These are phyloP conservation scores for Gopherus flavomarginatus DNA, from an alignment of 2,113 vertebrate genomes.

Conservation along the genomic window DNA sequence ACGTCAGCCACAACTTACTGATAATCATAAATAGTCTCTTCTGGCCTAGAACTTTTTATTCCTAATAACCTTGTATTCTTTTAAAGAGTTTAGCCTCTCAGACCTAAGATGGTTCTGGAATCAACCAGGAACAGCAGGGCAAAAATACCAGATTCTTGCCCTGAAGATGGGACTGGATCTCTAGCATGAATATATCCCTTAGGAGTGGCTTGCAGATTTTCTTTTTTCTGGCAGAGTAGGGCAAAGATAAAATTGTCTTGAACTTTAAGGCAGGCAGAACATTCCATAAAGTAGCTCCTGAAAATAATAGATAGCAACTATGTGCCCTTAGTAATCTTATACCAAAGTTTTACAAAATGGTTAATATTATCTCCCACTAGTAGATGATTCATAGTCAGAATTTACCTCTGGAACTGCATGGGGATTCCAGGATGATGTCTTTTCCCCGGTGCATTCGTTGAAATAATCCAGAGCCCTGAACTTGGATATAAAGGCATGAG, in stretches of 20 bases:
- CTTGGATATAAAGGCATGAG: background rate
- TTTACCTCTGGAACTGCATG: background rate
- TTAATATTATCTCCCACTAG: background rate
- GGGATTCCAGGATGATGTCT: background rate
- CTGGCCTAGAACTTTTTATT: background rate
- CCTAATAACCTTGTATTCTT: background rate
- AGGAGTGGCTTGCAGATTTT: background rate
- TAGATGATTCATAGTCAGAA: background rate
- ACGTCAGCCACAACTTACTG: background rate
- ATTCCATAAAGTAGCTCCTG: background rate
- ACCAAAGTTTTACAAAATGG: background rate
- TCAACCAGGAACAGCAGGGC: background rate
- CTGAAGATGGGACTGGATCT: background rate
- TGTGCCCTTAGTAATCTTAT: background rate
- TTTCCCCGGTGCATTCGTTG: background rate
- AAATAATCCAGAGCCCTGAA: background rate
- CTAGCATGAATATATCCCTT: background rate
- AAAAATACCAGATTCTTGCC: background rate
- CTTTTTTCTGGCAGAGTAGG: background rate
- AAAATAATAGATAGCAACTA: background rate
- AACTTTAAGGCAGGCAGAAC: background rate
- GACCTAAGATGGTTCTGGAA: background rate
- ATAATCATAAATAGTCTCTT: background rate
- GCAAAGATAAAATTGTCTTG: background rate
- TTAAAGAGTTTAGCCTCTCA: background rate